Base-by-base conservation (phyloP, 2,888 invertebrate species). In the Parelbella ahira region DNA sequence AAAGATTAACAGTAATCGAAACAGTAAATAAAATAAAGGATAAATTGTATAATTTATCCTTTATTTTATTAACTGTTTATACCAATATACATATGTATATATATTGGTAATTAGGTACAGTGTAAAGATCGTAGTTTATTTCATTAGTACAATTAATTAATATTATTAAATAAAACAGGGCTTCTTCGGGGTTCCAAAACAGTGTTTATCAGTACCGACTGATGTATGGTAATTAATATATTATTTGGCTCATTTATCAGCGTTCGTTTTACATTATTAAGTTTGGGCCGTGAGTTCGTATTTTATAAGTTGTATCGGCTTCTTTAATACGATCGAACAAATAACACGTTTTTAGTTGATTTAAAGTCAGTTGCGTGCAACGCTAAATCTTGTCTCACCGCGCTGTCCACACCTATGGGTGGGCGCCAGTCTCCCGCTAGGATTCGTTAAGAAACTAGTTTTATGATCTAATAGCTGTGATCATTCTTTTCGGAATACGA, bases 341-440 rank as follows among this genome's bases (percentile, higher is more conserved):
- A 76, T 75, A 76, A 69, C 72, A 67, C 65, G 58, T 72, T n/a
- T n/a, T 66, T 53, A 49, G 39, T 54, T 70, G 72, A 75, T 78
- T 73, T 75, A 75, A 62, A 63, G 60, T 50, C 25, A 45, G 48
- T 55, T 55, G 54, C 53, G 44, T 15, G 2, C 6, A 28, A 27
- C 33, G 13, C 12, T 41, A 33, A 42, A 42, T 51, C 63, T 59
- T 63, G 56, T 53, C 47, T 34, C 37, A 36, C 46, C 45, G 44
- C 37, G 50, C 66, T 77, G 72, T 79, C 78, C 59, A 72, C 78
- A 79, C 74, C 74, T 72, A 68, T 69, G 76, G 79, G 77, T 76
- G 79, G 80, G 62, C 67, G 56, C 63, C 62, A 57, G 53, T 52
- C 59, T 49, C 72, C 65, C 63, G 64, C 65, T 54, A 68, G 45